Evolutionary conservation across 2,113 vertebrate genomes (phyloP).

Genomic region (Piaya cayana): DNA sequence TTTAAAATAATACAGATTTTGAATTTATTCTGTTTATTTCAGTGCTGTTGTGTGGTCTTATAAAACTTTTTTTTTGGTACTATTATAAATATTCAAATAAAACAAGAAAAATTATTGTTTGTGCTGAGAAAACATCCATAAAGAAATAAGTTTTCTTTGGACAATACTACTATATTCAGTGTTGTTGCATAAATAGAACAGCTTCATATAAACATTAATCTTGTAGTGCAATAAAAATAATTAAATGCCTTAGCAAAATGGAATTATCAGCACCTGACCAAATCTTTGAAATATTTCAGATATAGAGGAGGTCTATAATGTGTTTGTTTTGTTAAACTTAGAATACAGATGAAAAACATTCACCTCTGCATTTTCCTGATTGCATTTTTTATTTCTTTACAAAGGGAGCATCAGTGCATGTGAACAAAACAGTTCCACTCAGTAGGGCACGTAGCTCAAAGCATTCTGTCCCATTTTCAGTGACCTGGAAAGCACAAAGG

Average conservation of each 20-base stretch:
- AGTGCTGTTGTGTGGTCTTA: background rate
- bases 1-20: background rate
- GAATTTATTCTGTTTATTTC: background rate
- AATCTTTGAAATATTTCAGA: constrained; percentile 25
- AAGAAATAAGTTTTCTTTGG: background rate
- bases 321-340: constrained; percentile 46
- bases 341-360: background rate
- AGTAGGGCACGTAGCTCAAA: constrained; percentile 59
- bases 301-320: background rate
- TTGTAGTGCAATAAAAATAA: background rate
- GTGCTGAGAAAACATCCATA: background rate
- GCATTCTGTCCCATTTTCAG: constrained; percentile 66
- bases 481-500: constrained; percentile 69
- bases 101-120: background rate
- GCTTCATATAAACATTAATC: background rate
- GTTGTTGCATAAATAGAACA: background rate
- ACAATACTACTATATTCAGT: background rate
- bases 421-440: constrained; percentile 64
- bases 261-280: constrained; percentile 15
- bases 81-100: background rate
- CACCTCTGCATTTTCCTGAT: constrained; percentile 31
- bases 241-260: background rate
- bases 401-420: constrained; percentile 17
- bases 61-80: background rate
- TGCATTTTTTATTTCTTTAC: constrained; percentile 14